Conservation (phyloP, 2,888 invertebrate genomes). For the Papilio protenor region DNA sequence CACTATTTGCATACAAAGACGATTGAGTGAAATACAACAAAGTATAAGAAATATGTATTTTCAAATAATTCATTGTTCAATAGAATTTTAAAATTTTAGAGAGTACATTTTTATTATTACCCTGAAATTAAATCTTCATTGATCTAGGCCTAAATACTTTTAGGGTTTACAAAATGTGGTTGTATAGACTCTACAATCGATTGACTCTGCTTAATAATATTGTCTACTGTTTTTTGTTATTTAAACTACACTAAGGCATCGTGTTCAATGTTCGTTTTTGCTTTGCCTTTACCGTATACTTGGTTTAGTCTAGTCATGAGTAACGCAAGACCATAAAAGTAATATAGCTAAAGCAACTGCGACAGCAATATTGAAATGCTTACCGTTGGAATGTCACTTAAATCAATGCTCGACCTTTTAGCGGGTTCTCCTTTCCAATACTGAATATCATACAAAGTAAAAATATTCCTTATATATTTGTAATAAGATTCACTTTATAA, state of each 20-base stretch:
- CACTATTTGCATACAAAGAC: conserved; percentile 16
- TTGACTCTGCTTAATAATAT: not conserved
- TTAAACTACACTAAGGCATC: not conserved
- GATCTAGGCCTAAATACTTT: too few relatives aligned
- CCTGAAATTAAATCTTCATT: too few relatives aligned
- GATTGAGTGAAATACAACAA: not conserved
- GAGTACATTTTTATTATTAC: too few relatives aligned
- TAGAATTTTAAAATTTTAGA: too few relatives aligned
- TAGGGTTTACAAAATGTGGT: not conserved
- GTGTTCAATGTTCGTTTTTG: not conserved
- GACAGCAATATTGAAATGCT: conserved; percentile 38
- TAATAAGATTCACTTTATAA: conserved; percentile 42
- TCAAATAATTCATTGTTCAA: not conserved
- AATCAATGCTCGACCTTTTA: conserved; percentile 44
- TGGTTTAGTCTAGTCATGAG: conserved; percentile 16
- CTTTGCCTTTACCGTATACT: not conserved
- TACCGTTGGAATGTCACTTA: conserved; percentile 45
- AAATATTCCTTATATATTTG: conserved; percentile 24
- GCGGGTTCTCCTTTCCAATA: conserved; percentile 44
- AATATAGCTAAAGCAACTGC: conserved; percentile 34
- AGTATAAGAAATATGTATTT: not conserved
- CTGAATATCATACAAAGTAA: conserved; percentile 15
- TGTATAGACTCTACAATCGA: not conserved
- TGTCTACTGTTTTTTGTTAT: not conserved
- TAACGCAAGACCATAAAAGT: conserved; percentile 35